Base-by-base conservation (phyloP, 2,113 vertebrate species). In the Clupea harengus region DNA sequence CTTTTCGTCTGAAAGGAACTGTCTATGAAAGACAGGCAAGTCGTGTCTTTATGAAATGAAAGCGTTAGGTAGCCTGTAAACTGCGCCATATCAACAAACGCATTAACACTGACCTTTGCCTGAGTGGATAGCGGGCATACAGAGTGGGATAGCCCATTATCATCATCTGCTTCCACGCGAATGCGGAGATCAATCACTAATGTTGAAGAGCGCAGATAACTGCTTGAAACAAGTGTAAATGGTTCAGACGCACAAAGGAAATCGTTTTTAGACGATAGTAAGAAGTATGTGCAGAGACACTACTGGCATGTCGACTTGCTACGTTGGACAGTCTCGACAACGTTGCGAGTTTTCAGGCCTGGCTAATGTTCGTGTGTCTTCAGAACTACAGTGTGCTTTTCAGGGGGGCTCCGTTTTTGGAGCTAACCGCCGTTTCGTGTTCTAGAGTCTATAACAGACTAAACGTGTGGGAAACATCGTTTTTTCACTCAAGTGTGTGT, bases 71-170 rank as follows among this genome's bases (percentile, higher is more conserved):
- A 64, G 64, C 64, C 5, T 72, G 28, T 32, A 72, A 72, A 78
- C 72, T 32, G 72, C 28, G 72, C 32, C 9, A 78, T 78, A 78
- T 78, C 9, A 78, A 39, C 72, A 78, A 39, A 78, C 28, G 32
- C 72, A 39, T 78, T 78, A 78, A 78, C 72, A 78, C 72, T 78
- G 72, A 78, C 72, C 72, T 78, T 78, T 78, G 72, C 72, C 72
- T 28, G 25, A 78, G 72, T 78, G 32, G 72, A 78, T 78, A 78
- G 72, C 72, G 72, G 72, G 72, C 72, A 78, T 72, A 32, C 72
- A 78, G 72, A 78, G 28, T 78, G 72, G 72, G 72, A 78, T 78
- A 78, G 72, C 72, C 72, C 72, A 39, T 67, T 9, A n/a, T 39
- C 72, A 75, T 28, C 28, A 25, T 20, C 18, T 64, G 22, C 10